A percentile compares a stretch with the other conserved stretches of the same genome.
Conservation (phyloP, 2,113 vertebrate species). For the Aythya baeri region DNA sequence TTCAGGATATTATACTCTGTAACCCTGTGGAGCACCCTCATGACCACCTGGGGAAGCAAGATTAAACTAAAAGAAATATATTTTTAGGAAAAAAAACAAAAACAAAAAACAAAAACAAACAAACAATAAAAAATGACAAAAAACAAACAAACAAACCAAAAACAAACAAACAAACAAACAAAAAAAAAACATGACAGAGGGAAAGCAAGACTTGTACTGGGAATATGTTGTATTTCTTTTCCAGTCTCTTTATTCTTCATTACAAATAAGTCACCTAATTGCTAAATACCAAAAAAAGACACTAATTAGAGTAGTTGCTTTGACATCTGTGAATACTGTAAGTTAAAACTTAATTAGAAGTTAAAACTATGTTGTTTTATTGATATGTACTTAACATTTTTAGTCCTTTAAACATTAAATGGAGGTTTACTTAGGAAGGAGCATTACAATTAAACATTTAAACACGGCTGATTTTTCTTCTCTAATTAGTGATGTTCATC, state of each 20-base stretch:
- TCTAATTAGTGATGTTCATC: constrained; percentile 32
- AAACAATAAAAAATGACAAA: too few species aligned
- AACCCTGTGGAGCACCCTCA: neutral
- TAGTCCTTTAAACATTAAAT: constrained; percentile 71
- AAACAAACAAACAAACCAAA: too few species aligned
- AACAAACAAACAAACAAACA: neutral
- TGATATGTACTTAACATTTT: constrained; percentile 60
- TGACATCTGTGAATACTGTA: constrained; percentile 49
- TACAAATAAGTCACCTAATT: constrained; percentile 60
- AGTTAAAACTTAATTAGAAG: constrained; percentile 71
- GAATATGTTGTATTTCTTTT: neutral
- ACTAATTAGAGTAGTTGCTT: constrained; percentile 55
- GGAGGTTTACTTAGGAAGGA: constrained; percentile 44
- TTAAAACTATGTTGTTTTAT: constrained; percentile 65
- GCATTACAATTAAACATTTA: constrained; percentile 65
- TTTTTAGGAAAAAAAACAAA: neutral
- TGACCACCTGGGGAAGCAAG: neutral
- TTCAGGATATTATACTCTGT: neutral
- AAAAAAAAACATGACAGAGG: neutral
- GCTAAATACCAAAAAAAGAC: constrained; percentile 57
- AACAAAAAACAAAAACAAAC: neutral
- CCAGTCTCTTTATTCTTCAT: constrained; percentile 7
- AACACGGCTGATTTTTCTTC: constrained; percentile 49
- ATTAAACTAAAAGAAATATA: neutral
- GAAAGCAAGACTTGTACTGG: neutral